A percentile compares a stretch with the other conserved stretches of the same genome.
Evolutionary conservation across 2,888 invertebrate genomes (phyloP).

Genomic region (Drosophila maculinotata): DNA sequence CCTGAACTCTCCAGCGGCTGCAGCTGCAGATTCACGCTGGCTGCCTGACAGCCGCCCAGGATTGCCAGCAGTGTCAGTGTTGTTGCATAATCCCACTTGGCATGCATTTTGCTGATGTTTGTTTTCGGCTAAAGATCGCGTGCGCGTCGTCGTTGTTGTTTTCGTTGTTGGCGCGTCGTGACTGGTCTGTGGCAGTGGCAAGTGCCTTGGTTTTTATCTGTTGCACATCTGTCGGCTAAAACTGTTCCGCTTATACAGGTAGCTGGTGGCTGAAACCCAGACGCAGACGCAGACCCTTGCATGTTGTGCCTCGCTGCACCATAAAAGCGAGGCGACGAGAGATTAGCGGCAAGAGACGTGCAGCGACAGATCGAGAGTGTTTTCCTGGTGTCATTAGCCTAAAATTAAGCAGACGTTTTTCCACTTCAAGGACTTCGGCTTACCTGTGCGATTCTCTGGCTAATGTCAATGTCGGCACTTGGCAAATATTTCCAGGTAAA

Average conservation of each 20-base stretch:
- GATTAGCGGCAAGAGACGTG: slow-evolving; percentile 19
- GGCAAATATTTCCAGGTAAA: slow-evolving; percentile 63
- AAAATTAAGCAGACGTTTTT: slow-evolving; percentile 68
- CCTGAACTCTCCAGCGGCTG: slow-evolving; percentile 22
- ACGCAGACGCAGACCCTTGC: slow-evolving; percentile 19
- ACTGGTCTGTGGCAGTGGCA: slow-evolving; percentile 64
- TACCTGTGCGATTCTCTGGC: slow-evolving; percentile 21
- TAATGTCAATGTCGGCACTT: slow-evolving; percentile 53
- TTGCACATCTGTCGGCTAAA: slow-evolving; percentile 49
- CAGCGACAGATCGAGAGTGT: slow-evolving; percentile 51
- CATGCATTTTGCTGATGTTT: slow-evolving; percentile 43
- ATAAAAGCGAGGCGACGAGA: slow-evolving; percentile 43
- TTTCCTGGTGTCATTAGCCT: slow-evolving; percentile 80
- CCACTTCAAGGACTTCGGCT: slow-evolving; percentile 55
- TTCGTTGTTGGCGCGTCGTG: slow-evolving; percentile 48
- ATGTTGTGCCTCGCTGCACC: slow-evolving; percentile 71
- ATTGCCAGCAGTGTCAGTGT: slow-evolving; percentile 24
- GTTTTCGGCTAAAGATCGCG: slow-evolving; percentile 53
- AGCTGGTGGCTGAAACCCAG: slow-evolving; percentile 28
- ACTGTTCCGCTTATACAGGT: slow-evolving; percentile 61
- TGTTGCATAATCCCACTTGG: slow-evolving; percentile 42
- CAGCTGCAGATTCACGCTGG: slow-evolving; percentile 43
- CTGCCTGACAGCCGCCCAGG: slow-evolving; percentile 27
- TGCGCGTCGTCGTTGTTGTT: slow-evolving; percentile 37
- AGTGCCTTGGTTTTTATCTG: slow-evolving; percentile 69